Evolutionary conservation across 2,888 invertebrate genomes (phyloP), one percentile per base, ranked within the genome.

Genomic region (Polietes domitor): DNA sequence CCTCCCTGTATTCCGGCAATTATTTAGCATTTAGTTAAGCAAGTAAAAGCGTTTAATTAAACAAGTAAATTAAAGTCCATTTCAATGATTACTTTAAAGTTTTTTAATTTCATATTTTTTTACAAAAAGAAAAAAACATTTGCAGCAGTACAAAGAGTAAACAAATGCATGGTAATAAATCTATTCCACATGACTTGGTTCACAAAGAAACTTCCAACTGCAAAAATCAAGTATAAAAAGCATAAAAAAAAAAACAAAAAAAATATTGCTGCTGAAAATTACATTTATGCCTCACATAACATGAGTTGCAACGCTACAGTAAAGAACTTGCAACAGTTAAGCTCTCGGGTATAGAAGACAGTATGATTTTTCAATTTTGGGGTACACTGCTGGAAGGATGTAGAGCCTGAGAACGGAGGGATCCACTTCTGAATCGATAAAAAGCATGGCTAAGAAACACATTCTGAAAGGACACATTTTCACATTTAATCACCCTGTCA

Each of bases 251-350:
- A 74, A 74, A 55, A 74, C 37, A 70, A 80, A 24, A 81, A n/a
- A 65, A n/a, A n/a, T 76, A 53, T 72, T 58, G 63, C n/a, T 84
- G 78, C 78, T 84, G 84, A 81, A 84, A 81, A 84, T 81, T 84
- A 81, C 81, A 81, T 81, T 84, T 76, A 84, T 81, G 84, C 81
- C 76, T 81, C 78, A 76, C 55, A 79, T 32, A 78, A 78, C 72
- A 81, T 72, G 65, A 75, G 63, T 43, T 43, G 61, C 58, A 47
- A 58, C 5, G 12, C n/a, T 3, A 32, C 32, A 32, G 7, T 7
- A 32, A 12, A 21, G 7, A 24, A 26, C 15, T 26, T 58, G 21
- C 19, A 53, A 53, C 9, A 21, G 24, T 9, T 21, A 21, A n/a
- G n/a, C 17, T 17, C 50, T 4, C 50, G 17, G 17, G 50, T 17